phyloP scores from a whole-genome alignment of 2,113 vertebrate genomes.

The Cephalopholis sonnerati region DNA sequence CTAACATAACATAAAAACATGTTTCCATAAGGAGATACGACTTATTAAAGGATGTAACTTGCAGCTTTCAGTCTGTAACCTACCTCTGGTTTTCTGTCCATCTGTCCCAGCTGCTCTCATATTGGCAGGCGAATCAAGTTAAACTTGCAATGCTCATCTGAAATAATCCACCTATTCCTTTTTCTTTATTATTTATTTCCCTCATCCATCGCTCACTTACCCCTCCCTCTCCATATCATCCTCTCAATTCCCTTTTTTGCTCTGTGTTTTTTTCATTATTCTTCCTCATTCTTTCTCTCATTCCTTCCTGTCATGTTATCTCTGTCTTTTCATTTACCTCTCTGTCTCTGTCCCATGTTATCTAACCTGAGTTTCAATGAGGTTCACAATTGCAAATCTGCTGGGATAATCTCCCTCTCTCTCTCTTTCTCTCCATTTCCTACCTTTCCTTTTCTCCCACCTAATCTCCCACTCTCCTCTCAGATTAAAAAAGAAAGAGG shows the following conservation, averaged over 20 bases:
- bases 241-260: neutral
- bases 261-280: neutral
- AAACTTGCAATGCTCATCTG: conserved; percentile 14
- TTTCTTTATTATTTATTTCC: conserved; percentile 5
- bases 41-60: neutral
- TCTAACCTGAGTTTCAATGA: conserved; percentile 47
- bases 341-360: neutral
- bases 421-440: conserved; percentile 49
- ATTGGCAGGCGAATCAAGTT: neutral
- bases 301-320: conserved; percentile 2
- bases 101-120: conserved; percentile 31
- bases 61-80: conserved; percentile 16
- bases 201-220: neutral
- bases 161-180: conserved; percentile 25
- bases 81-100: conserved; percentile 33
- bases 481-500: conserved; percentile 70
- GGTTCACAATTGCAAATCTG: conserved; percentile 65
- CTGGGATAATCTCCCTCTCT: conserved; percentile 65
- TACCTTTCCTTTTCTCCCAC: conserved; percentile 49
- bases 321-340: conserved; percentile 19
- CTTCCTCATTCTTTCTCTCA: neutral
- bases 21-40: neutral
- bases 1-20: neutral
- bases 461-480: conserved; percentile 65
- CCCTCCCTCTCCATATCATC: neutral